Conservation (phyloP, 2,888 invertebrate species). For the Cheilosia urbana region DNA sequence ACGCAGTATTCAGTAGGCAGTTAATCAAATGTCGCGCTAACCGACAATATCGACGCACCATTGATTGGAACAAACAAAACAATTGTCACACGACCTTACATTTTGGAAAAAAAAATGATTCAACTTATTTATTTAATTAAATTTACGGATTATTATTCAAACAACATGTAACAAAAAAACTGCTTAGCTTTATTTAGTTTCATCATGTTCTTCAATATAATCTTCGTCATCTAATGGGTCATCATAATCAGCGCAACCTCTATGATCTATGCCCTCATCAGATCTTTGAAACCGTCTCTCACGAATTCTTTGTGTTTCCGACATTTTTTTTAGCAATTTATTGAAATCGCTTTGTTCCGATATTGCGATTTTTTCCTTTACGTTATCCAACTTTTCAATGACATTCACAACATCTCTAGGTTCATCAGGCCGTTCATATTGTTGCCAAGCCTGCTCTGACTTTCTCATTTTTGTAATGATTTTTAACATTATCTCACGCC, state of each 20-base stretch:
- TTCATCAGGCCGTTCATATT: slow-evolving; percentile 18
- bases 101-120: too few relatives aligned
- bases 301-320: slow-evolving; percentile 77
- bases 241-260: slow-evolving; percentile 40
- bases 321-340: slow-evolving; percentile 20
- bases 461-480: slow-evolving; percentile 85
- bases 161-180: not conserved
- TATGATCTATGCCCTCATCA: slow-evolving; percentile 43
- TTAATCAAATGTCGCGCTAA: too few relatives aligned
- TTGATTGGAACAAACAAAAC: too few relatives aligned
- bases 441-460: slow-evolving; percentile 85
- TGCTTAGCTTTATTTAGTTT: slow-evolving; percentile 17
- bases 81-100: too few relatives aligned
- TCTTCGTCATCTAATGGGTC: slow-evolving; percentile 78
- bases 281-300: slow-evolving; percentile 75
- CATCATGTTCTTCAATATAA: slow-evolving; percentile 78
- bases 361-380: slow-evolving; percentile 46
- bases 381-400: slow-evolving; percentile 18
- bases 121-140: too few relatives aligned
- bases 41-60: too few relatives aligned
- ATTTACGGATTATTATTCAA: too few relatives aligned
- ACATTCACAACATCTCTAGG: not conserved
- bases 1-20: too few relatives aligned
- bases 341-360: slow-evolving; percentile 76
- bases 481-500: slow-evolving; percentile 86